Percentiles rank a stretch among this genome's conserved stretches.
These are phyloP conservation scores for Argyra leucocephala DNA, from an alignment of 2,888 invertebrate genomes.

Conservation along the genomic window DNA sequence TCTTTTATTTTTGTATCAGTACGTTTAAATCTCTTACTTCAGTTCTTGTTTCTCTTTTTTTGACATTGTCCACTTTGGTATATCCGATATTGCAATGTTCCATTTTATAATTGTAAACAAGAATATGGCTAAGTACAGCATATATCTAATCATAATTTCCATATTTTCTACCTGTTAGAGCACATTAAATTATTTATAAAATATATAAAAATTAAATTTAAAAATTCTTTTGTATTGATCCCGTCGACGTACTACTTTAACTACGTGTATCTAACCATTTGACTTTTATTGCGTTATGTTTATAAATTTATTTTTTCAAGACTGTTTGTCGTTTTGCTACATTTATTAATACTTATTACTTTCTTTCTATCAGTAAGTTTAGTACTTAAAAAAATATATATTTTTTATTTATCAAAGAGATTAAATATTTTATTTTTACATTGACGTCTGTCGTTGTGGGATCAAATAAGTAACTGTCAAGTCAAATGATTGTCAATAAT, in stretches of 20 bases:
- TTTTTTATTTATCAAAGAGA: slow-evolving; percentile 1
- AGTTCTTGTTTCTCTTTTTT: slow-evolving; percentile 54
- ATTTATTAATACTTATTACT: not conserved
- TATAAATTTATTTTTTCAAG: not conserved
- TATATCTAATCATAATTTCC: not conserved
- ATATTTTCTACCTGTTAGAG: not conserved
- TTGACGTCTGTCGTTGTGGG: not conserved
- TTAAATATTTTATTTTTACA: not conserved
- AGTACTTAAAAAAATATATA: not conserved
- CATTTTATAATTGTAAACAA: not conserved
- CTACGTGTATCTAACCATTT: not conserved
- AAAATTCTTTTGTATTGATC: not conserved
- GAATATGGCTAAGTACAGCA: not conserved
- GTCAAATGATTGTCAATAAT: too few relatives aligned
- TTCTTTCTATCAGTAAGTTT: not conserved
- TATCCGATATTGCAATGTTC: not conserved
- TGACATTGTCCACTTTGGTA: slow-evolving; percentile 44
- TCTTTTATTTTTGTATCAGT: too few relatives aligned
- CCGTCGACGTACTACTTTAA: not conserved
- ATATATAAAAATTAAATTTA: not conserved
- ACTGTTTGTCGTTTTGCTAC: not conserved
- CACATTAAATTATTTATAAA: not conserved
- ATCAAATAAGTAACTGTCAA: too few relatives aligned
- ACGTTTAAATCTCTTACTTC: too few relatives aligned
- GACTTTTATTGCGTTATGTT: not conserved